Base-by-base conservation (phyloP, 2,113 vertebrate species). In the Bubalus kerabau region DNA sequence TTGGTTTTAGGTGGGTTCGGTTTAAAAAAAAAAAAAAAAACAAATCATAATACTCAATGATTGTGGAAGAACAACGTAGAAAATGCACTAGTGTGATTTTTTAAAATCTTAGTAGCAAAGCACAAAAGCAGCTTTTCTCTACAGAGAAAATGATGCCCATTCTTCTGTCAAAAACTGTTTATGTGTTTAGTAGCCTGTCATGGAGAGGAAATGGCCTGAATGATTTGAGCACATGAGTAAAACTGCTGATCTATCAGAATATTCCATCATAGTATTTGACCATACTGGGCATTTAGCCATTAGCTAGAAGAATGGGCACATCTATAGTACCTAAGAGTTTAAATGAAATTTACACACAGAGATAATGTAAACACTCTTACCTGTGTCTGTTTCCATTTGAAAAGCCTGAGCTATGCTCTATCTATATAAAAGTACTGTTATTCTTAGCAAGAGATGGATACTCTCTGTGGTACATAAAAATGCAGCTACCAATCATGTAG, bases 261-360 rank as follows among this genome's bases (percentile, higher is more conserved):
- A 74, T 40, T n/a, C 30, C 16, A 90, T 96, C 62, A 28, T 24
- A 17, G 40, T 87, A 90, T 93, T 87, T 82, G 54, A 96, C 28
- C 83, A 71, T 32, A 64, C 17, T 60, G 23, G 50, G 13, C 82
- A 97, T 57, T 86, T 52, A 40, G 28, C 60, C 67, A 95, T 62
- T 98, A 93, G 90, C 59, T 90, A 94, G 54, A 91, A 80, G 52
- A 97, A 90, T n/a, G 6, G 5, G n/a, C 48, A 90, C 32, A 7
- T 54, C 57, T 64, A 74, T 43, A 81, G 90, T 59, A 91, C 30
- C 59, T 85, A 90, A 84, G 60, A 76, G 16, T 97, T 95, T 90
- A 93, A 95, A 95, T 88, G n/a, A 78, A 96, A 95, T 67, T 90
- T 62, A 90, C 2, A 87, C 43, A 95, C 59, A 56, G 40, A 50